phyloP scores from a whole-genome alignment of 2,113 vertebrate genomes.

The Chelonoidis abingdonii region DNA sequence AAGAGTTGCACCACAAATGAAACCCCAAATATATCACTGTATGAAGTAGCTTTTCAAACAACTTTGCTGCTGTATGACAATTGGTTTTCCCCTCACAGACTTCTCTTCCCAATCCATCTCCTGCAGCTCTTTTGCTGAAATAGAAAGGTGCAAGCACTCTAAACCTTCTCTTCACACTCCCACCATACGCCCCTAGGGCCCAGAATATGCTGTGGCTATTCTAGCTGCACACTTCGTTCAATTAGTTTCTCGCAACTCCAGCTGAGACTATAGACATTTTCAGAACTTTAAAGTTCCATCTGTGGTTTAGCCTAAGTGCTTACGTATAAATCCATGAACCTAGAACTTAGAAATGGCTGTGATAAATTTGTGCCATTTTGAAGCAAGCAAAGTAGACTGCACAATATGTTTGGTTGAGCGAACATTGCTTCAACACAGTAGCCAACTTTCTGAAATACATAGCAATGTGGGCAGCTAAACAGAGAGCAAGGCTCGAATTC shows the following conservation, averaged over 20 bases:
- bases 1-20: neutral
- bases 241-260: neutral
- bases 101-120: neutral
- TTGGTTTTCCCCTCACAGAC: neutral
- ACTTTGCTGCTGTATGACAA: neutral
- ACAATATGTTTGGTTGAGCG: neutral
- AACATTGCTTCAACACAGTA: fast-evolving
- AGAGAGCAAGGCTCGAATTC: neutral
- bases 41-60: neutral
- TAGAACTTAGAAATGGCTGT: neutral
- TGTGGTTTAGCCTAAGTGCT: conserved; percentile 2
- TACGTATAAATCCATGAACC: neutral
- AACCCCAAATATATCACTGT: neutral
- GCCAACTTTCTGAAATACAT: neutral
- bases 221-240: neutral
- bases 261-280: neutral
- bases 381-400: neutral
- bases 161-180: neutral
- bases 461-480: neutral
- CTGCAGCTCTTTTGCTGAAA: neutral
- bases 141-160: neutral
- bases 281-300: neutral
- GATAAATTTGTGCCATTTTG: neutral
- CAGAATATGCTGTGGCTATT: neutral
- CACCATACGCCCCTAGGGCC: fast-evolving